A percentile compares a stretch with the other conserved stretches of the same genome.
Conservation (phyloP, 2,797 vertebrate species). For the Tamandua tetradactyla region DNA sequence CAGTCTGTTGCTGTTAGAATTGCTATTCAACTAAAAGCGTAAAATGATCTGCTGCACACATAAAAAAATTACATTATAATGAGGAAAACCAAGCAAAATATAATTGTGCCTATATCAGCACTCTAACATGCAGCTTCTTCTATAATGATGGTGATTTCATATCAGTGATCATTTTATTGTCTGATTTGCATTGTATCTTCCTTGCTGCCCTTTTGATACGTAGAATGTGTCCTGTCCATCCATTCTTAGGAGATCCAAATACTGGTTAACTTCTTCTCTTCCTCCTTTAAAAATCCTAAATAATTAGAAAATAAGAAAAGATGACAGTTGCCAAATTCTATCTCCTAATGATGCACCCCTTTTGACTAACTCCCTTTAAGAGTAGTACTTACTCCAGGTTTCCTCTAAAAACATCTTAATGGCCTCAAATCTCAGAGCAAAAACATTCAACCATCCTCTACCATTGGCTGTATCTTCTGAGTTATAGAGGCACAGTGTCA, state of each 20-base stretch:
- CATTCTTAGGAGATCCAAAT: background rate
- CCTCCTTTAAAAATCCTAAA: conserved; percentile 9
- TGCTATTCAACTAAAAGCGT: conserved; percentile 49
- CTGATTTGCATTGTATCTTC: conserved; percentile 30
- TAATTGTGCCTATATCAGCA: background rate
- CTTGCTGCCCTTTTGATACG: background rate
- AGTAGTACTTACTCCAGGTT: background rate
- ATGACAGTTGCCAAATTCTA: background rate
- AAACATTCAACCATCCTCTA: background rate
- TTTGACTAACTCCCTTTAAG: background rate
- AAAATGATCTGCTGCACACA: conserved; percentile 41
- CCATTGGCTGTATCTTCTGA: background rate
- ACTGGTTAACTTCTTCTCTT: background rate
- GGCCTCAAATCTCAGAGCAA: background rate
- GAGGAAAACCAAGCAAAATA: conserved; percentile 1
- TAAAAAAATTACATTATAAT: conserved; percentile 52
- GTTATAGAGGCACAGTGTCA: background rate
- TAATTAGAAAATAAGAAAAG: background rate
- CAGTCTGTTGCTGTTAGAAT: conserved; percentile 49
- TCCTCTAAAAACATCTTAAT: background rate
- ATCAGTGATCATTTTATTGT: conserved; percentile 45
- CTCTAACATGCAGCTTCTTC: background rate
- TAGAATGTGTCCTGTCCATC: conserved; percentile 11
- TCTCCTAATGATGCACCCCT: background rate
- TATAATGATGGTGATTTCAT: background rate